A percentile compares a stretch with the other conserved stretches of the same genome.
Conservation (phyloP, 2,888 invertebrate species). For the Drosophila algonquin region DNA sequence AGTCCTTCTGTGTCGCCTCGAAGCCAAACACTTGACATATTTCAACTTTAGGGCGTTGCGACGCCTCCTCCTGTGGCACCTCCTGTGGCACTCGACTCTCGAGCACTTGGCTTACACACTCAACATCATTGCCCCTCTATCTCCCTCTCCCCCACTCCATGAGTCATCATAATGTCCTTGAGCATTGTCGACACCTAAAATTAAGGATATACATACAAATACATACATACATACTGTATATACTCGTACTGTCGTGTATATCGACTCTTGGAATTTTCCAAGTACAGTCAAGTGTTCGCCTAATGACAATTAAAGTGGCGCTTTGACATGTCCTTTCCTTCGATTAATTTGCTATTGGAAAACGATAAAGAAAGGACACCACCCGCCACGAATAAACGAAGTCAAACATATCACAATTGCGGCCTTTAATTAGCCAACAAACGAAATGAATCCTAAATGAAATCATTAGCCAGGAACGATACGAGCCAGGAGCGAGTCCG, state of each 20-base stretch:
- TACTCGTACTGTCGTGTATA: not conserved
- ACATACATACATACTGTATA: not conserved
- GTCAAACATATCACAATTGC: slow-evolving; percentile 43
- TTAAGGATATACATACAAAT: slow-evolving; percentile 48
- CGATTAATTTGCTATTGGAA: slow-evolving; percentile 59
- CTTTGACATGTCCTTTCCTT: slow-evolving; percentile 19
- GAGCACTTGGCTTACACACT: slow-evolving; percentile 49
- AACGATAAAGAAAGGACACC: slow-evolving; percentile 58
- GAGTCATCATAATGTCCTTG: slow-evolving; percentile 65
- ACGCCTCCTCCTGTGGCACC: slow-evolving; percentile 13
- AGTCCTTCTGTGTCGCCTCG: slow-evolving; percentile 10
- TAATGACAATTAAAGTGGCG: slow-evolving; percentile 75
- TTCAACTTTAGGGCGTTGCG: slow-evolving; percentile 40
- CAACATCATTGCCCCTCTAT: slow-evolving; percentile 2
- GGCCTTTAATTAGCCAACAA: slow-evolving; percentile 66
- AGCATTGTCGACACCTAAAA: slow-evolving; percentile 75
- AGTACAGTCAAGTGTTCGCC: slow-evolving; percentile 63
- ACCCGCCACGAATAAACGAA: slow-evolving; percentile 42
- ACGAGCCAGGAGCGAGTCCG: not conserved
- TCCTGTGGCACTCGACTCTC: slow-evolving; percentile 37
- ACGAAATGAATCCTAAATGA: slow-evolving; percentile 52
- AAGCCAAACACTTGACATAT: slow-evolving; percentile 59
- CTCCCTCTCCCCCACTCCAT: slow-evolving; percentile 24
- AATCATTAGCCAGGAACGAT: slow-evolving; percentile 56
- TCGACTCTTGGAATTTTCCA: slow-evolving; percentile 36